Base-by-base conservation (phyloP, 1,140 invertebrate genomes). In the Prorops nasuta region DNA sequence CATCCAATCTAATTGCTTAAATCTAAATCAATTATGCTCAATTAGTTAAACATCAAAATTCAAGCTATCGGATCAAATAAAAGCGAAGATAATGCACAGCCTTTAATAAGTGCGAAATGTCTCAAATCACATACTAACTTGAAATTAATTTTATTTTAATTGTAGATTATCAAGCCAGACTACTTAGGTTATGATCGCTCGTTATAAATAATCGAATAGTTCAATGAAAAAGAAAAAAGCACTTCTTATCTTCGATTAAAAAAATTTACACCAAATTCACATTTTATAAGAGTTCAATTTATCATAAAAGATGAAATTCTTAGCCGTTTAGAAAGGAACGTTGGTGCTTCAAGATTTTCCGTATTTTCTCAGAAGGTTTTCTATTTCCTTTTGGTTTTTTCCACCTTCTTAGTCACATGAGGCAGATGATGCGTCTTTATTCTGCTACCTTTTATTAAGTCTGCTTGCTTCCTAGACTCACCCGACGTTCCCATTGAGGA, bases 351-450 rank as follows among this genome's bases (percentile, higher is more conserved):
- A n/a, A n/a, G n/a, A n/a, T n/a, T n/a, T n/a, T n/a, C n/a, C n/a
- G n/a, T n/a, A n/a, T n/a, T n/a, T n/a, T n/a, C n/a, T n/a, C n/a
- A n/a, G 24, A 28, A 4, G 24, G 24, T 10, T 28, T 47, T 57
- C 67, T 70, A 76, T 67, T 75, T 76, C 66, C 67, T 67, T 62
- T 75, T 77, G 67, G 45, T 71, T 55, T 73, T 77, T 60, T 76
- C 72, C 52, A 71, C 63, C 61, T 75, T 76, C 56, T 61, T 64
- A 56, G 34, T 50, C 37, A 59, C 47, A 58, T 58, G 66, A 53
- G 47, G 54, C 34, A 57, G 63, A 63, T 66, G 69, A 56, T 72
- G 70, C 28, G 60, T 57, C 59, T 74, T 75, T 65, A 62, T 53
- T 64, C 69, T 71, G 64, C 49, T 63, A 63, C 56, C 65, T 53